Evolutionary conservation across 2,113 vertebrate species (phyloP), one percentile per base, ranked within the genome.

Genomic region (Tricholaema leucomelas): DNA sequence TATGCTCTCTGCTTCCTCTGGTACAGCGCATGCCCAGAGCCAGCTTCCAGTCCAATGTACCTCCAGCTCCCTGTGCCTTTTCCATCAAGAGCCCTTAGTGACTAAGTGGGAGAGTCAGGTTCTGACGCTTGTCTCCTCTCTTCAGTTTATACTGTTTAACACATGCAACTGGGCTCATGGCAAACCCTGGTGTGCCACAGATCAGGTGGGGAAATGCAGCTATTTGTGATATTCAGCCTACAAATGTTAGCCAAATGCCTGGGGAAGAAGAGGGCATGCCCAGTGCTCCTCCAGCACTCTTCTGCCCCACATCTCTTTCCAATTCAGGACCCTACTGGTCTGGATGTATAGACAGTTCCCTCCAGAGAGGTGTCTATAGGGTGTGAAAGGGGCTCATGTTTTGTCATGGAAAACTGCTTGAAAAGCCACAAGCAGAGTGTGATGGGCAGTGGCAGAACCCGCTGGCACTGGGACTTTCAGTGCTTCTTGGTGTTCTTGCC

Each of bases 21-120:
- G 55, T 66, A 90, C 66, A 35, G 83, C 12, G 4, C 77, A 44
- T 79, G 58, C 95, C 73, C 86, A 46, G 81, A 94, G 60, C 79
- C 35, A 58, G 70, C 66, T 91, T 81, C 59, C 67, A 82, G 78
- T 35, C 77, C 70, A 82, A 59, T 0, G 0, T 25, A 8, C 67
- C 78, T 65, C 0, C 2, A 38, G 40, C 40, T 87, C 66, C 50
- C 40, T 0, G 0, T 56, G 70, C 42, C 30, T 82, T 79, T 85
- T 67, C 66, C 11, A 1, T 58, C 80, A 70, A 42, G 21, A 92
- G 27, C 58, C 80, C 87, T 74, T 56, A 54, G 72, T 16, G 28
- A 44, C 35, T 70, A 10, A 0, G 0, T 54, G 40, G 31, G 60
- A 75, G 48, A 60, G 28, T 24, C 60, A 6, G 31, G 60, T 52